Conservation (phyloP, 1,140 invertebrate genomes). For the Heliconius congener region DNA sequence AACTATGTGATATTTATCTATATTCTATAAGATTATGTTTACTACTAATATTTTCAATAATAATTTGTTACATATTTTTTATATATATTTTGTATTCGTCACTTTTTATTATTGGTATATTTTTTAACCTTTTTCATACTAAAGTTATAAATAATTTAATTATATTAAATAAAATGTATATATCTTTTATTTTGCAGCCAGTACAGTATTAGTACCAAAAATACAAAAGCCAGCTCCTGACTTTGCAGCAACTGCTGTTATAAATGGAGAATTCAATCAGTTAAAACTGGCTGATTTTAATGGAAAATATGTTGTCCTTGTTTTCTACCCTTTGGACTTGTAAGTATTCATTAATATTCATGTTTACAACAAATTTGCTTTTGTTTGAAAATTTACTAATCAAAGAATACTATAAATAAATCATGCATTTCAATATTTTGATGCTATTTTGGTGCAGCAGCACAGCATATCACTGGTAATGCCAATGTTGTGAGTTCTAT, state of each 20-base stretch:
- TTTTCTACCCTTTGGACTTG: constrained; percentile 95
- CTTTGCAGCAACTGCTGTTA: constrained; percentile 93
- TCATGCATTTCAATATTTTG: no score
- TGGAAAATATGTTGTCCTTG: constrained; percentile 97
- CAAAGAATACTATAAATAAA: no score
- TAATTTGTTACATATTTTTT: neutral
- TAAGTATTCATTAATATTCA: constrained; percentile 52
- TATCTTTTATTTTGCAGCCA: constrained; percentile 51
- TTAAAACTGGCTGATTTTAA: constrained; percentile 92
- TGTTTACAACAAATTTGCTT: neutral
- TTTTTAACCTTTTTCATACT: no score
- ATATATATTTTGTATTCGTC: no score
- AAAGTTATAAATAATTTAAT: neutral
- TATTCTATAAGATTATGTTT: neutral
- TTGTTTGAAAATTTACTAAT: no score
- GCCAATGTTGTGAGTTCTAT: no score
- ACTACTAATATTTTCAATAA: neutral
- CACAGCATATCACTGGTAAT: no score
- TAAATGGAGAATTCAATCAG: constrained; percentile 94
- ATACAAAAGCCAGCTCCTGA: constrained; percentile 93
- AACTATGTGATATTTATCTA: constrained; percentile 11
- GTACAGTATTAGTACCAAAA: constrained; percentile 70
- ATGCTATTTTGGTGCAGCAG: no score
- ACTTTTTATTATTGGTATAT: no score
- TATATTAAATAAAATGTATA: neutral